Base-by-base conservation (phyloP, 1,140 invertebrate species). In the Formica selysi region DNA sequence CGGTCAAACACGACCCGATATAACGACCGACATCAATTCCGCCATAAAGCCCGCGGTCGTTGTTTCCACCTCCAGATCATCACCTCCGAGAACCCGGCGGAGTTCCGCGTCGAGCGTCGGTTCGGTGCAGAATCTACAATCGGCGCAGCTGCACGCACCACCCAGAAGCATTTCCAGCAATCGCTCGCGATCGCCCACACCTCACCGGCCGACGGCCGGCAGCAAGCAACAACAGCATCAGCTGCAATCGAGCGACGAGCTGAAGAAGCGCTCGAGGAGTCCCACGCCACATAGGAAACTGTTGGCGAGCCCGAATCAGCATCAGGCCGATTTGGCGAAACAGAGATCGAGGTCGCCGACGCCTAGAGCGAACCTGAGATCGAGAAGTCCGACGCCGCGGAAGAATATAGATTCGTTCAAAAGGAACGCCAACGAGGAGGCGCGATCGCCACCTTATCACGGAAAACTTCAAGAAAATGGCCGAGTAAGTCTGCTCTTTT, bases 51-150 rank as follows among this genome's bases (percentile, higher is more conserved):
- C 38, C 54, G 48, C 48, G 65, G 36, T n/a, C 51, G 41, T 78
- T 73, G 62, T 78, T 81, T 74, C 32, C 78, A 38, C 65, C 44
- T 91, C 32, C 89, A 96, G 96, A 94, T 96, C 96, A 94, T 96
- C 96, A 93, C 96, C 96, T 89, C 96, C 96, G 74, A 94, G 96
- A 88, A 96, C 95, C 22, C 94, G 96, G 76, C 93, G 96, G 57
- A 96, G 95, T 89, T 96, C 96, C 54, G 95, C 95, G 44, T 96
- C 96, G 64, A 96, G 95, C 91, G 95, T 95, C 13, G 94, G 95
- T 70, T 94, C 93, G 67, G 86, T 92, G 91, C 92, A 93, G 78
- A 86, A 90, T 80, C 93, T 94, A 67, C 93, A 94, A 83, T 90
- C 91, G 74, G 88, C 93, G 68, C 92, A 93, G 71, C 88, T 94